Conservation (phyloP, 2,888 invertebrate species). For the Dastarcus helophoroides region DNA sequence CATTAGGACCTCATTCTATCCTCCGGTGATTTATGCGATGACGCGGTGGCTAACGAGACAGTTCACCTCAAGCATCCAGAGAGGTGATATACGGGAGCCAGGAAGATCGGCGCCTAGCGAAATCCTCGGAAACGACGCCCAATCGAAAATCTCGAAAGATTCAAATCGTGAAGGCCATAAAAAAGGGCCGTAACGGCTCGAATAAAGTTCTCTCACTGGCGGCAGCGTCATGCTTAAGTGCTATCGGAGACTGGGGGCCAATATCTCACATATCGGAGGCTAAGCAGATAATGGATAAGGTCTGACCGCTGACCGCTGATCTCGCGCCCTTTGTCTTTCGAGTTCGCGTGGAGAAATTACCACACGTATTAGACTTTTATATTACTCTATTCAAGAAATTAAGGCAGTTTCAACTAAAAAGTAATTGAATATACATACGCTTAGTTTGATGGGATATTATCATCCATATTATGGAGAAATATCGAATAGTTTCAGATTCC, state of each 20-base stretch:
- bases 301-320: constrained; percentile 26
- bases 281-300: constrained; percentile 21
- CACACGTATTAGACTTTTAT: too few species aligned
- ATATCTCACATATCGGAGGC: constrained; percentile 17
- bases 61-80: constrained; percentile 18
- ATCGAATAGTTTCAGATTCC: neutral
- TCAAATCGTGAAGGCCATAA: constrained; percentile 27
- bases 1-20: constrained; percentile 31
- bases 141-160: constrained; percentile 27
- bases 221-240: constrained; percentile 13
- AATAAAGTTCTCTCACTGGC: constrained; percentile 9
- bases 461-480: too few species aligned
- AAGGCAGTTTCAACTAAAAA: too few species aligned
- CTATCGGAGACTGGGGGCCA: constrained; percentile 16
- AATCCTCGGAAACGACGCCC: constrained; percentile 24
- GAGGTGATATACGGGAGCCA: constrained; percentile 20
- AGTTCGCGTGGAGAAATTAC: too few species aligned
- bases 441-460: too few species aligned
- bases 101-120: constrained; percentile 21
- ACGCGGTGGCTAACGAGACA: constrained; percentile 29
- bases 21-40: constrained; percentile 29
- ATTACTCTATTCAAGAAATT: too few species aligned
- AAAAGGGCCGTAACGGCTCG: constrained; percentile 24
- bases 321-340: constrained; percentile 21
- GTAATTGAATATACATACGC: too few species aligned